phyloP scores from a whole-genome alignment of 2,888 invertebrate genomes.

The Drosophila bunnanda region DNA sequence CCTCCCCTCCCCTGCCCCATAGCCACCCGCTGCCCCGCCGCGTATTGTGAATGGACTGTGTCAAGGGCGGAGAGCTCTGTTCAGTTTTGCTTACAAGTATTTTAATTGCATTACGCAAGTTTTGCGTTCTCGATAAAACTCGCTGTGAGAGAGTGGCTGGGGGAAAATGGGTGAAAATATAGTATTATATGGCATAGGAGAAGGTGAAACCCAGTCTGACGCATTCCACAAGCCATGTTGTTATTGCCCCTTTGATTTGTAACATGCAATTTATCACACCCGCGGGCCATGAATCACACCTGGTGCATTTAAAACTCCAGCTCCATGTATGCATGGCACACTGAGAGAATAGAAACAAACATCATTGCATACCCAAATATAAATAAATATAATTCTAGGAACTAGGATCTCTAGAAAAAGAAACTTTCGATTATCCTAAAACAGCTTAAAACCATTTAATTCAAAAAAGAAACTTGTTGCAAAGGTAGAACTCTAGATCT shows the following conservation, averaged over 20 bases:
- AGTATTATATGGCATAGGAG: conserved; percentile 19
- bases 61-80: conserved; percentile 55
- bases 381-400: too few relatives aligned
- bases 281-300: conserved; percentile 53
- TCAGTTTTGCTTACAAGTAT: conserved; percentile 41
- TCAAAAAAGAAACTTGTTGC: too few relatives aligned
- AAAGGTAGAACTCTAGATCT: not conserved
- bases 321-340: conserved; percentile 15
- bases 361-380: too few relatives aligned
- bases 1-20: not conserved
- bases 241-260: conserved; percentile 31
- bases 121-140: conserved; percentile 42
- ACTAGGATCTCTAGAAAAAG: too few relatives aligned
- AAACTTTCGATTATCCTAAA: too few relatives aligned
- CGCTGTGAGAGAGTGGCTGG: conserved; percentile 24
- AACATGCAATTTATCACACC: conserved; percentile 60
- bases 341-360: not conserved
- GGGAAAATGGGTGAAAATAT: not conserved
- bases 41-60: conserved; percentile 51
- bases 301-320: conserved; percentile 50
- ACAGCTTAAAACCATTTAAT: too few relatives aligned
- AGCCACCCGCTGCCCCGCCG: conserved; percentile 2
- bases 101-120: conserved; percentile 72
- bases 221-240: conserved; percentile 19
- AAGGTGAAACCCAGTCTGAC: conserved; percentile 12